Evolutionary conservation across 64 coral and sea anemone species (phyloP).

Genomic region (Acropora yongei): DNA sequence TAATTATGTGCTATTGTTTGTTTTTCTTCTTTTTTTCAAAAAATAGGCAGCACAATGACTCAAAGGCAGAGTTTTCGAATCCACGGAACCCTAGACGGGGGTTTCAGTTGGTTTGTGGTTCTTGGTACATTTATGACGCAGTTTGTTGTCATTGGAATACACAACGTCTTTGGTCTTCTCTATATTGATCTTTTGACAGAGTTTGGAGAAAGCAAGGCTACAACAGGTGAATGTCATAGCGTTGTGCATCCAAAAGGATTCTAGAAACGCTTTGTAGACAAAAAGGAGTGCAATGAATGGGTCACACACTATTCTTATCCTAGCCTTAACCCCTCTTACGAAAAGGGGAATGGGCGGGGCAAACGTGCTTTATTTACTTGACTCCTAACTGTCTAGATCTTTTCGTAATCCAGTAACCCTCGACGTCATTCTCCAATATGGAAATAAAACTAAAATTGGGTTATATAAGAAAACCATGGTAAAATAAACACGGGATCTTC

Average conservation of each 20-base stretch:
- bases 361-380: too few relatives aligned
- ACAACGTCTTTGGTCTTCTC: conserved; percentile 79
- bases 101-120: conserved; percentile 79
- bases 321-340: too few relatives aligned
- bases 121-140: conserved; percentile 75
- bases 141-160: conserved; percentile 71
- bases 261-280: not conserved
- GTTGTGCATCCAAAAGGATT: not conserved
- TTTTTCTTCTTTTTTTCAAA: not conserved
- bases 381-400: too few relatives aligned
- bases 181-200: conserved; percentile 77
- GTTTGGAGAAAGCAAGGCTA: conserved; percentile 73
- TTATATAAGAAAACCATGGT: too few relatives aligned
- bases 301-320: too few relatives aligned
- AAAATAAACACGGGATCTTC: too few relatives aligned
- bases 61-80: conserved; percentile 1
- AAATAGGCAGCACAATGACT: conserved; percentile 1
- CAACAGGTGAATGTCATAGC: conserved; percentile 58
- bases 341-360: too few relatives aligned
- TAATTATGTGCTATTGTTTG: not conserved
- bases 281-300: too few relatives aligned
- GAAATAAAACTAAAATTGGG: too few relatives aligned
- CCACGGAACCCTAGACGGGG: conserved; percentile 63
- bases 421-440: too few relatives aligned
- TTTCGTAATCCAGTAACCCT: too few relatives aligned